Conservation (phyloP, 2,113 vertebrate genomes). For the Zapus hudsonius region DNA sequence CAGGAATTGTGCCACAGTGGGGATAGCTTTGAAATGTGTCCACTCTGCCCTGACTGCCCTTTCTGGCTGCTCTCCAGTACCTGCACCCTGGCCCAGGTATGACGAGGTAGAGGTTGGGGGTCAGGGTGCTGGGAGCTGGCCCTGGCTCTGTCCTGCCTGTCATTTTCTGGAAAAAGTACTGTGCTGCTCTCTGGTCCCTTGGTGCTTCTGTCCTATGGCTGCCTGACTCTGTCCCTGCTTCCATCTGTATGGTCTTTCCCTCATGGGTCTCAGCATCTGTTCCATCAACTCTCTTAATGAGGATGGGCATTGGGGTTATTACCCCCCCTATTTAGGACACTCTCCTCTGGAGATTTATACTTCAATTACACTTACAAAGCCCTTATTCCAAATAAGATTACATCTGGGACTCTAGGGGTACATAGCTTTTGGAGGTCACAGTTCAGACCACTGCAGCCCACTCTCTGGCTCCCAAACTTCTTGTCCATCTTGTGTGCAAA, state of each 20-base stretch:
- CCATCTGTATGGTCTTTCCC: neutral
- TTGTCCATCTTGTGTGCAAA: neutral
- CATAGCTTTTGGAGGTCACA: neutral
- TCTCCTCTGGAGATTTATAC: neutral
- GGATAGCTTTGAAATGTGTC: conserved; percentile 76
- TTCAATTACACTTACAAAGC: neutral
- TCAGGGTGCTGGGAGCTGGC: neutral
- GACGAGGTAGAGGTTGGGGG: neutral
- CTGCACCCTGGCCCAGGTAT: conserved; percentile 81
- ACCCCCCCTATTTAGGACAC: neutral
- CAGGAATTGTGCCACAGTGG: conserved; percentile 74
- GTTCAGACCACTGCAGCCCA: neutral
- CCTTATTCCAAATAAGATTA: neutral
- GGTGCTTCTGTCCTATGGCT: neutral
- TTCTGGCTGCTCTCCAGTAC: conserved; percentile 83
- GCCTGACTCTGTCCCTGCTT: fast-evolving
- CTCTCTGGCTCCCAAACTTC: neutral
- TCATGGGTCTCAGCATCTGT: neutral
- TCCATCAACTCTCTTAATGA: neutral
- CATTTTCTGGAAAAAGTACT: too few species aligned
- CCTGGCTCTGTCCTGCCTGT: neutral
- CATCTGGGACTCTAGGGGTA: neutral
- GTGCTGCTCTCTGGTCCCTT: too few species aligned
- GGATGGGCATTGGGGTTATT: neutral
- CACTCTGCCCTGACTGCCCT: conserved; percentile 80